phyloP scores from a whole-genome alignment of 2,888 invertebrate species.

The Drosophila eohydei region DNA sequence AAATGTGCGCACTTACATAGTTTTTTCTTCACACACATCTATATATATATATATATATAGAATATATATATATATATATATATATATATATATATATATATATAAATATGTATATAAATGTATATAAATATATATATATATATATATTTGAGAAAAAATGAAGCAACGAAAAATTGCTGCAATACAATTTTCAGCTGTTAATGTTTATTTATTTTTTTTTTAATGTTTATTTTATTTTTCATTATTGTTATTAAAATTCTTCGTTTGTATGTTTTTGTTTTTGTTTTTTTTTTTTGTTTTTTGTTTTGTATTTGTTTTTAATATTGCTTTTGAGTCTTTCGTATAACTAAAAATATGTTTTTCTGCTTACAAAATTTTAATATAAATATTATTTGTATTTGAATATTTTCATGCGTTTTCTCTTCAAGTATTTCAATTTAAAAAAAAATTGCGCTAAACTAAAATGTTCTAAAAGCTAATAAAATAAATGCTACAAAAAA shows the following conservation, averaged over 20 bases:
- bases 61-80: constrained; percentile 1
- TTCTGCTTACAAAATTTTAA: constrained; percentile 39
- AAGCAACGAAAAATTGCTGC: constrained; percentile 34
- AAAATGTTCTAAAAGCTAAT: constrained; percentile 61
- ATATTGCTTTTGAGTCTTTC: constrained; percentile 82
- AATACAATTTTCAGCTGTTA: constrained; percentile 35
- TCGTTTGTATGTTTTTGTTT: not conserved
- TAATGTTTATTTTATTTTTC: constrained; percentile 18
- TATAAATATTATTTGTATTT: constrained; percentile 49
- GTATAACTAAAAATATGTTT: constrained; percentile 46
- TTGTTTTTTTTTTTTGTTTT: constrained; percentile 16
- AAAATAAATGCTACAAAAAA: constrained; percentile 74
- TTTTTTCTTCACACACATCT: constrained; percentile 1
- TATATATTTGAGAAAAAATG: constrained; percentile 13
- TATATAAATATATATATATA: constrained; percentile 6
- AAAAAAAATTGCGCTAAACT: constrained; percentile 76
- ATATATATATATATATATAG: constrained; percentile 4
- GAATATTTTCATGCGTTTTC: constrained; percentile 23
- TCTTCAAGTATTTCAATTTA: constrained; percentile 14
- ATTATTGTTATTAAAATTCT: constrained; percentile 15
- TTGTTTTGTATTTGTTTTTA: constrained; percentile 17
- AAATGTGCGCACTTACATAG: constrained; percentile 51
- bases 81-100: not conserved
- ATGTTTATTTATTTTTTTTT: constrained; percentile 21
- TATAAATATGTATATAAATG: not conserved